phyloP scores from a whole-genome alignment of 1,140 invertebrate species.

The Temnothorax curvispinosus region DNA sequence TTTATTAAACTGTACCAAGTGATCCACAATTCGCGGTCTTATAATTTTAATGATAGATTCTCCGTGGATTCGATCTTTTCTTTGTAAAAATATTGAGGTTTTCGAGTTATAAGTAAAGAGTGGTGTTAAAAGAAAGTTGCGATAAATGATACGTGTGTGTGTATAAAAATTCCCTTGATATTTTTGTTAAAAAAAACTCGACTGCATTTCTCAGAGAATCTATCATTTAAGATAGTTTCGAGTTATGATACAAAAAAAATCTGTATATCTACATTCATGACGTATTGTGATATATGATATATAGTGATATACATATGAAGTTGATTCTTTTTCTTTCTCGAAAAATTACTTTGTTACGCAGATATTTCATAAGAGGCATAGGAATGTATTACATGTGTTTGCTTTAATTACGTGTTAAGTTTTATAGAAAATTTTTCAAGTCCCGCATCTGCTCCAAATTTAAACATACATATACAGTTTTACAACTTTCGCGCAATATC shows the following conservation, averaged over 20 bases:
- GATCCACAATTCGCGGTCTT: background rate
- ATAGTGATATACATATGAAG: background rate
- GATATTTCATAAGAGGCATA: background rate
- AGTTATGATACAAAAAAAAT: background rate
- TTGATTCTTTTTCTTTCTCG: background rate
- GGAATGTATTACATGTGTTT: background rate
- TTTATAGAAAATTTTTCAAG: background rate
- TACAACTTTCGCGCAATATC: background rate
- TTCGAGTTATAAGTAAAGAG: background rate
- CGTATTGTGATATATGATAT: background rate
- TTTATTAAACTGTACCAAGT: background rate
- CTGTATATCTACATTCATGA: background rate
- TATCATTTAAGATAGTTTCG: conserved; percentile 27
- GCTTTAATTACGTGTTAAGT: background rate
- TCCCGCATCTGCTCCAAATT: background rate
- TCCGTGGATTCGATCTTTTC: too few relatives aligned
- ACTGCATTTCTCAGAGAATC: background rate
- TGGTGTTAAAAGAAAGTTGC: background rate
- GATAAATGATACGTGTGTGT: background rate
- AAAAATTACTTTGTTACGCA: background rate
- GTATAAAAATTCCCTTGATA: background rate
- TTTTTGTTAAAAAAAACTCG: background rate
- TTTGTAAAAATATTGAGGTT: background rate
- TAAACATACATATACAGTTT: background rate
- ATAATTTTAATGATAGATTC: background rate